phyloP scores from a whole-genome alignment of 2,797 vertebrate genomes.

The Enteromius thamalakanensis region DNA sequence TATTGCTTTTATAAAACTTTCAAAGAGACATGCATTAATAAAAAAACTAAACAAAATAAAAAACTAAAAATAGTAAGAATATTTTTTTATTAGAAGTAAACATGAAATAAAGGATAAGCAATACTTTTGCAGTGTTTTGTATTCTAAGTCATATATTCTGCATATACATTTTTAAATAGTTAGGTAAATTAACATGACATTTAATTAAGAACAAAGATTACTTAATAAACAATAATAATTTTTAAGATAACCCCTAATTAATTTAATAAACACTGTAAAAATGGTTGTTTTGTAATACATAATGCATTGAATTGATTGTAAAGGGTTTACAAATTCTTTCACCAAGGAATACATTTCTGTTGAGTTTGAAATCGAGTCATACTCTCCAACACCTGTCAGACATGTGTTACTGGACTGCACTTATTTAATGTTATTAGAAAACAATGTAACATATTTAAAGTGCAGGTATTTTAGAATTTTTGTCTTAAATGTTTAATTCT shows the following conservation, averaged over 20 bases:
- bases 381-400: background rate
- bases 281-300: background rate
- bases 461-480: background rate
- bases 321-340: background rate
- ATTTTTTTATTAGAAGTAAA: background rate
- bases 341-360: background rate
- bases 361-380: background rate
- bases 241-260: background rate
- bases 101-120: background rate
- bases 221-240: background rate
- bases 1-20: background rate
- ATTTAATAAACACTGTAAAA: background rate
- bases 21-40: background rate
- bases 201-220: background rate
- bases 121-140: background rate
- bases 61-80: too few species aligned
- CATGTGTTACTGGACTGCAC: background rate
- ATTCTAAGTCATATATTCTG: background rate
- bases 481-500: background rate
- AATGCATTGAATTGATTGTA: background rate
- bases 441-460: background rate
- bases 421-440: background rate
- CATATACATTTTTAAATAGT: background rate
- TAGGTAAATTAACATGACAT: background rate
- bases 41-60: too few species aligned